Evolutionary conservation across 2,113 vertebrate genomes (phyloP), one percentile per base, ranked within the genome.

Genomic region (Pionites leucogaster): DNA sequence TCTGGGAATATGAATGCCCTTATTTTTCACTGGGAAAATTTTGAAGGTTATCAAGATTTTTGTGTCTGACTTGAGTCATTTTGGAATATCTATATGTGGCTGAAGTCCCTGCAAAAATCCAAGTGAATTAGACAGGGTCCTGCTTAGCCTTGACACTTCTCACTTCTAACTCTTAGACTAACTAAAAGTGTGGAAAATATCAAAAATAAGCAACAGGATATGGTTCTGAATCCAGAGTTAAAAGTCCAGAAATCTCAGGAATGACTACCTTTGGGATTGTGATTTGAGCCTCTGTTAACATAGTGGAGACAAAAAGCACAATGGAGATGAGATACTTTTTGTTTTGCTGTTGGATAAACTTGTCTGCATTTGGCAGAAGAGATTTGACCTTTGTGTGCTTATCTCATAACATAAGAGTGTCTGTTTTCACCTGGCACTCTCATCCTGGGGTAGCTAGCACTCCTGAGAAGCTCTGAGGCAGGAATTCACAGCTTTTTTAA

Each of bases 391-490:
- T 37, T 33, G 2, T 0, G 0, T 15, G 11, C 78, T 86, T 64
- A 42, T 20, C 39, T 89, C 0, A 0, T 49, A 49, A 29, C 17
- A 46, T 2, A 17, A 57, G 14, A 46, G 8, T 13, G 20, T 3
- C 23, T 64, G 28, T 42, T 42, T 93, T 83, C 9, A 4, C 39
- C 12, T 0, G 0, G 15, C 17, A n/a, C 28, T 49, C 49, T 76
- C 19, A 68, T 12, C 10, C 39, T 68, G 42, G 37, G 20, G 41
- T 28, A 68, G 17, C 18, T 57, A 71, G 70, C 18, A 44, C 16
- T 41, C 39, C n/a, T 39, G 46, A 95, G 33, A 33, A 84, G 46
- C 46, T 42, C 60, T 55, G 27, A 79, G n/a, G 53, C 6, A 57
- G 57, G 28, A 85, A 82, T 82, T 86, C 50, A 49, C 70, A 82